Base-by-base conservation (phyloP, 1,140 invertebrate species). In the Zophobas atratus region DNA sequence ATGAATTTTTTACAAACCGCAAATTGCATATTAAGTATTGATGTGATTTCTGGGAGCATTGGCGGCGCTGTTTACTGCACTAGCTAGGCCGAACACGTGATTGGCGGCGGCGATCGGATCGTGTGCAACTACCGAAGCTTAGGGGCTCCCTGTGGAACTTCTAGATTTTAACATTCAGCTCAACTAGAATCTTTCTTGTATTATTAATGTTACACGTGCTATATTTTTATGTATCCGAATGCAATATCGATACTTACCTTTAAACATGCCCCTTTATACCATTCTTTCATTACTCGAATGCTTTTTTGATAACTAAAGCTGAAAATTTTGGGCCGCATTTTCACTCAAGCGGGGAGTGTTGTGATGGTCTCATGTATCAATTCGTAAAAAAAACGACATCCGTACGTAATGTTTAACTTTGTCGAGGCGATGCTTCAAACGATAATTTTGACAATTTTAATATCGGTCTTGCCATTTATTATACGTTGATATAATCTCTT, bases 171-270 rank as follows among this genome's bases (percentile, higher is more conserved):
- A 75, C 78, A 81, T 81, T 81, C 80, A 56, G 72, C 71, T 77
- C 80, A 76, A 70, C 80, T 77, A 73, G 63, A 51, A 75, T 76
- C 75, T 74, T 57, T 63, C 72, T 67, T 81, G 77, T 79, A 81
- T 81, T 81, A 81, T 81, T 81, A 77, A 81, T 79, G 77, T 77
- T 75, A 63, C 75, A 79, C 78, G 75, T 77, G 78, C 70, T 77
- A 79, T 81, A 81, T 81, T 71, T 79, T 79, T 79, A 80, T 80
- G 77, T 80, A 79, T 80, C 74, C 76, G 78, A 75, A 72, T 71
- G 75, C 75, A 79, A 70, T 48, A 67, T 72, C 67, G 78, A 39
- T 20, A n/a, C 43, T 67, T 38, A 67, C 35, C 8, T 67, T 33
- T 67, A 43, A 39, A 20, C 43, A n/a, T 67, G 39, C 33, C 32